phyloP scores from a whole-genome alignment of 2,888 invertebrate species.

The Drosophila eohydei region DNA sequence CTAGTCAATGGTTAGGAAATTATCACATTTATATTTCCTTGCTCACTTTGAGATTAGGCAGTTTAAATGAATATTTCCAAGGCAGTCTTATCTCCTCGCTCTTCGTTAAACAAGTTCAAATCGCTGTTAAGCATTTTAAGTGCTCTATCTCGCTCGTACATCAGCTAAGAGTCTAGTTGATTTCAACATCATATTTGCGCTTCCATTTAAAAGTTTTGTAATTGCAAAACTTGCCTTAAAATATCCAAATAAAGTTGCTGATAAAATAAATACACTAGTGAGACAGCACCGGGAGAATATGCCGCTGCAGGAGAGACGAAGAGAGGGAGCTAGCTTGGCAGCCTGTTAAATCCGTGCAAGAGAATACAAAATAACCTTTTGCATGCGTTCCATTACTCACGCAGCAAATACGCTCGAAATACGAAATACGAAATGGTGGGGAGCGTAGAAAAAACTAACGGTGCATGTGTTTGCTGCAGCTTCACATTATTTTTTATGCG shows the following conservation, averaged over 20 bases:
- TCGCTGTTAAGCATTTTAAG: slow-evolving; percentile 24
- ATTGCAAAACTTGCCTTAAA: slow-evolving; percentile 67
- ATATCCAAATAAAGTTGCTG: slow-evolving; percentile 52
- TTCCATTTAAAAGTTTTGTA: slow-evolving; percentile 58
- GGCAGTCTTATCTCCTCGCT: not conserved
- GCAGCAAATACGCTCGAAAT: slow-evolving; percentile 29
- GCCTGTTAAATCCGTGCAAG: slow-evolving; percentile 41
- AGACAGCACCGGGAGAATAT: not conserved
- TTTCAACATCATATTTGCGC: slow-evolving; percentile 40
- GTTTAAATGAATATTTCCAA: not conserved
- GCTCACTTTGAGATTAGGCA: not conserved
- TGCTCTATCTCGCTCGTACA: not conserved
- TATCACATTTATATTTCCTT: not conserved
- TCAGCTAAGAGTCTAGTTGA: slow-evolving; percentile 3
- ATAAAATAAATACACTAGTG: slow-evolving; percentile 35
- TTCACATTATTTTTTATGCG: slow-evolving; percentile 74
- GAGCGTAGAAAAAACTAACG: slow-evolving; percentile 25
- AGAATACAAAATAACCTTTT: slow-evolving; percentile 55
- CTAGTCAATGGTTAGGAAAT: not conserved
- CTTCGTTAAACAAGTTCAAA: not conserved
- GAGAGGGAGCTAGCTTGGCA: not conserved
- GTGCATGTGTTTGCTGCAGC: slow-evolving; percentile 60
- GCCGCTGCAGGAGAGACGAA: not conserved
- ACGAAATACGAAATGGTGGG: slow-evolving; percentile 5
- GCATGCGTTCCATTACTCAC: slow-evolving; percentile 44